Evolutionary conservation across 2,888 invertebrate genomes (phyloP), one percentile per base, ranked within the genome.

Genomic region (Ryuthela nishihirai): DNA sequence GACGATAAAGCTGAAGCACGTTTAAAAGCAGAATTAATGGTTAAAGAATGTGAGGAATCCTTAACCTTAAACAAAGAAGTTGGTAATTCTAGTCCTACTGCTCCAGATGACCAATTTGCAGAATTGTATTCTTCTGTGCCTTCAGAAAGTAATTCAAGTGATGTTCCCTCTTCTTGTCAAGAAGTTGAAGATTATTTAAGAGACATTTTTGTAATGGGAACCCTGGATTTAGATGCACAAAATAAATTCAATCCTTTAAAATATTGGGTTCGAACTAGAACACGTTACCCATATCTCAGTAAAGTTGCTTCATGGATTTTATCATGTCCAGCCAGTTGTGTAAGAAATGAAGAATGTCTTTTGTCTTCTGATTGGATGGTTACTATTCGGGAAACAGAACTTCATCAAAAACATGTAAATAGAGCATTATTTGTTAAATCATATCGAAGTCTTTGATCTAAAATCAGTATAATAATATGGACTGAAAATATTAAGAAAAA

Each of bases 191-290:
- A 59, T 18, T 59, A 59, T n/a, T 21, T 59, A 12, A 18, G 38
- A 10, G 59, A 59, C 23, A 41, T 38, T 4, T 59, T 59, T 26
- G 46, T 29, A 15, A 59, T 59, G 59, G 53, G 59, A 20, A 52
- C 47, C 12, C 23, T 12, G 3, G 59, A 59, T 26, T 24, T 59
- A 20, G 59, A 59, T 40, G n/a, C 21, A 6, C 53, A 59, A 4
- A 59, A 59, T 18, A 59, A 59, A 23, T 59, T 59, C 23, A 59
- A 59, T 26, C 59, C 59, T 9, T n/a, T 59, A 15, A 49, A 59
- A 15, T 59, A 59, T 20, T 59, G 59, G 59, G 21, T 44, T 23
- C 42, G 59, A 9, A 50, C 47, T 9, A 59, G 48, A 39, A 43
- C 47, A 2, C 26, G 42, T 0, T 59, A 52, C 34, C 59, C 59